Evolutionary conservation across 2,113 vertebrate genomes (phyloP), one percentile per base, ranked within the genome.

Genomic region (Chunga burmeisteri): DNA sequence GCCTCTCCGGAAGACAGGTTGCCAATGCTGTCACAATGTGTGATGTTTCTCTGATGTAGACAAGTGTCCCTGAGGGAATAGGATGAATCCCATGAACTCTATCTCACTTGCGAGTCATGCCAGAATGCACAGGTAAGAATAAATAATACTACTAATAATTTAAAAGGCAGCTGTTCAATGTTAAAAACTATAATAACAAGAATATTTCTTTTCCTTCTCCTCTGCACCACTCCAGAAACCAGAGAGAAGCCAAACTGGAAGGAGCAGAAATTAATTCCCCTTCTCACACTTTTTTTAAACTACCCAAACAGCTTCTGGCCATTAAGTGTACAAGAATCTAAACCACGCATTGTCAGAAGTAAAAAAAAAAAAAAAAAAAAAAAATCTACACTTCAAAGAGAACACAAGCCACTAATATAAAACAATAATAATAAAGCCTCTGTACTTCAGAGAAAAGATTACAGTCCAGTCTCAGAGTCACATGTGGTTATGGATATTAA

Each of bases 101-200:
- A 0, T 30, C 27, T 89, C 65, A 79, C 77, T 88, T 61, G 13
- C 7, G 2, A 79, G 34, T 71, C 82, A 88, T 0, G 19, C 85
- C 85, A 94, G 73, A 94, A 72, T 7, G 22, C 59, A 92, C 49
- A 81, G 26, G 4, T 38, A 85, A 83, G 52, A 79, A 95, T 63
- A 89, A 94, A 94, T 72, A 93, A 86, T 59, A 91, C 44, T 59
- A 91, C 44, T 19, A 87, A 44, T 68, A 85, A 83, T 61, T 96
- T 86, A 1, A 68, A 81, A 95, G 75, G 52, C 90, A 96, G 88
- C 32, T 95, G 86, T 55, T 92, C 59, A 75, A 25, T 67, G 44
- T 56, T 94, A 84, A 90, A 90, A 94, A 47, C 11, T n/a, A 2
- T 36, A 77, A 62, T 7, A 83, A 88, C 6, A 86, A 27, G 29